A percentile compares a stretch with the other conserved stretches of the same genome.
phyloP scores from a whole-genome alignment of 2,888 invertebrate genomes.

The Stenodera caucasica region DNA sequence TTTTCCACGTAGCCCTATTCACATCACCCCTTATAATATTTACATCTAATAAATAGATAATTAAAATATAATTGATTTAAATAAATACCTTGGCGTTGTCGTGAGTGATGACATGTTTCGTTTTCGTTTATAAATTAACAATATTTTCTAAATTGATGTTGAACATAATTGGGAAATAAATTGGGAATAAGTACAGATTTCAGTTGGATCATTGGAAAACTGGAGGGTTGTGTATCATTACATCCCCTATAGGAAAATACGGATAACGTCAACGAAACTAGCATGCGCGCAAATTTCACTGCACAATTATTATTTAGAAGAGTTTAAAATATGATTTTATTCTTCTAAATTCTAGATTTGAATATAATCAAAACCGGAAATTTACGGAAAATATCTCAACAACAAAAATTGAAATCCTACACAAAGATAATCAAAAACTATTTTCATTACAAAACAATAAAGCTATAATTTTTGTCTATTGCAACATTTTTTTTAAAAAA shows the following conservation, averaged over 20 bases:
- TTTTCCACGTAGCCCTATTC: neutral
- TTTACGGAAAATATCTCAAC: too few relatives aligned
- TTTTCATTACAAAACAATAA: too few relatives aligned
- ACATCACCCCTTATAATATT: neutral
- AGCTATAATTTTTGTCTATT: too few relatives aligned
- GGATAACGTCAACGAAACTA: neutral
- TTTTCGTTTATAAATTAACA: slow-evolving; percentile 23
- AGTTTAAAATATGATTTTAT: neutral
- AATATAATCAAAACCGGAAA: neutral
- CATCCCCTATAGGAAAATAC: neutral
- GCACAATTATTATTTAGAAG: neutral
- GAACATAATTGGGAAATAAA: too few relatives aligned
- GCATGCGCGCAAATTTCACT: slow-evolving; percentile 6
- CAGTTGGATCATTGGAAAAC: slow-evolving; percentile 27
- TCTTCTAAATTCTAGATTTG: neutral
- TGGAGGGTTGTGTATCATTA: slow-evolving; percentile 11
- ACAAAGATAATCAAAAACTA: neutral
- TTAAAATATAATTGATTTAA: neutral
- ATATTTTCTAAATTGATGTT: too few relatives aligned
- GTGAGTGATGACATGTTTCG: slow-evolving; percentile 37
- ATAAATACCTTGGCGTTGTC: slow-evolving; percentile 40
- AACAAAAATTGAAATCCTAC: neutral
- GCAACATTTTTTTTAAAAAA: neutral
- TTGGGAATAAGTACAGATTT: too few relatives aligned
- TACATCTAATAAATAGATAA: slow-evolving; percentile 21